Base-by-base conservation (phyloP, 2,888 invertebrate species). In the Plusia festucae region DNA sequence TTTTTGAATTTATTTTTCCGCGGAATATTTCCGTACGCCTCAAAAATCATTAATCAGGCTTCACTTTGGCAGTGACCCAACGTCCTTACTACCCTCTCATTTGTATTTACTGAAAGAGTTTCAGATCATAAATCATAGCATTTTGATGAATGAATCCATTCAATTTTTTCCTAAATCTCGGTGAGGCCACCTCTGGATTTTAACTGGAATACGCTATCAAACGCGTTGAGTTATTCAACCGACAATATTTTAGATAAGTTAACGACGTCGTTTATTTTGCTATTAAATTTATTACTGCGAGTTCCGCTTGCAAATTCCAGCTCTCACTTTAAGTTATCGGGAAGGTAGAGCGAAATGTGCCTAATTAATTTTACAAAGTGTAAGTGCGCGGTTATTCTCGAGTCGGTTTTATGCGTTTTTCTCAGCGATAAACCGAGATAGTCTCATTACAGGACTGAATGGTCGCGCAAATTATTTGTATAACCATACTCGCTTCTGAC, bases 41-140 rank as follows among this genome's bases (percentile, higher is more conserved):
- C 88, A 88, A 90, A 92, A 93, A 91, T 92, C 93, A 93, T 93
- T 93, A 93, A 93, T 93, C 93, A 93, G 89, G 85, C 88, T 91
- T 88, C 92, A 92, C 91, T 93, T 93, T 93, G 93, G 93, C 93
- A 92, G 89, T 92, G 92, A 92, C 93, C 93, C 93, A 93, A 92
- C 89, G 88, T 90, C 90, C 91, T 90, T 89, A 90, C 90, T 90
- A 87, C 89, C 86, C 91, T 85, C 91, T 93, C 93, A 93, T 93
- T 93, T 93, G 93, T 93, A 93, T 93, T 93, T 93, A 91, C 90
- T 88, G 91, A 93, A 92, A 93, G 93, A 93, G 93, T 92, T 93
- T 87, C 84, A 85, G 88, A 87, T 85, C 91, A 92, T 93, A 92
- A 93, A 93, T 93, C 93, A 93, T 91, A 87, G 84, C 85, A 82